phyloP scores from a whole-genome alignment of 92 coral and sea anemone genomes.

The Phenganax stokvisi region DNA sequence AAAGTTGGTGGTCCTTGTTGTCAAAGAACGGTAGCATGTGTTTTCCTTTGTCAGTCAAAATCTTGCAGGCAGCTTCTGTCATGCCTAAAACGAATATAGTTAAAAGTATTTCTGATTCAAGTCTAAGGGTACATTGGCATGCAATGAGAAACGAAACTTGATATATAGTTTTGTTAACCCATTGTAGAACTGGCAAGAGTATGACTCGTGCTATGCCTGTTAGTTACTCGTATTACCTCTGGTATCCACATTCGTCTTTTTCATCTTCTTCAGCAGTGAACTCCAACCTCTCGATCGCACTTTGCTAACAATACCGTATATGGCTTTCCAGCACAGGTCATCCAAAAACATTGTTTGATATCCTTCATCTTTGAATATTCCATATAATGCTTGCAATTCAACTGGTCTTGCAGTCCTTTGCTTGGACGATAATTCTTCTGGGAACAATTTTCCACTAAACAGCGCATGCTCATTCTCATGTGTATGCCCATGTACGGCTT shows the following conservation, averaged over 20 bases:
- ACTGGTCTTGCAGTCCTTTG: constrained; percentile 7
- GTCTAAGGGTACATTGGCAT: no score
- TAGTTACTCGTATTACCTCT: neutral
- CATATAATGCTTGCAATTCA: constrained; percentile 21
- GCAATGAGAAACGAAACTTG: no score
- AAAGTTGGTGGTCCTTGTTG: constrained; percentile 60
- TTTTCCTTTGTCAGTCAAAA: constrained; percentile 43
- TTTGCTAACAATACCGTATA: constrained; percentile 20
- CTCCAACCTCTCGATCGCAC: constrained; percentile 2
- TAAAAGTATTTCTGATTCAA: no score
- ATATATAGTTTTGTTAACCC: no score
- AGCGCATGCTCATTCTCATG: constrained; percentile 38
- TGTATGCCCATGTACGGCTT: constrained; percentile 37
- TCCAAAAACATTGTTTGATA: constrained; percentile 38
- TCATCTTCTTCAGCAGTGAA: constrained; percentile 6
- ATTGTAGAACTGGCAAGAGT: no score
- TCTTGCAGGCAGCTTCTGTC: constrained; percentile 78
- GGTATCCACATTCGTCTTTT: constrained; percentile 7
- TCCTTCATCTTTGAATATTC: constrained; percentile 32
- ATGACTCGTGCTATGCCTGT: no score
- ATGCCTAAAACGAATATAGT: constrained; percentile 51
- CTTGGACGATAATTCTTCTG: neutral
- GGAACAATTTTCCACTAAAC: constrained; percentile 28
- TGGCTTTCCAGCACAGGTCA: constrained; percentile 39
- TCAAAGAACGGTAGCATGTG: constrained; percentile 58